Percentiles rank a stretch among this genome's conserved stretches.
Conservation (phyloP, 30 jellyfish, hydroid and myxozoan genomes). For the Rhopilema esculentum region DNA sequence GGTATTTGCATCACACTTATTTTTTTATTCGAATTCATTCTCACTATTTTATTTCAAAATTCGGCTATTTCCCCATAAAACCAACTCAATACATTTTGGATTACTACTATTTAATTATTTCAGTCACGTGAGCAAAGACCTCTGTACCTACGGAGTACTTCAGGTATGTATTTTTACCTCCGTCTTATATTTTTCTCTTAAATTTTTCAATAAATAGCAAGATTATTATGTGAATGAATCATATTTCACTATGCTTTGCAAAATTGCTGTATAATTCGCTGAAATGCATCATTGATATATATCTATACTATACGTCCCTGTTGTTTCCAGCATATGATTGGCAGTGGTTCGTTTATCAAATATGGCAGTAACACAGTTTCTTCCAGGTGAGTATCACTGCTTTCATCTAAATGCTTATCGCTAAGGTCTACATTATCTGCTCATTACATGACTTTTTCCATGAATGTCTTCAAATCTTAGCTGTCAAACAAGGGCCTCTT, state of each 20-base stretch:
- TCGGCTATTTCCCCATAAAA: no score
- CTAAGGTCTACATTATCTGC: no score
- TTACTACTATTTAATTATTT: not conserved
- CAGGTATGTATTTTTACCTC: constrained; percentile 66
- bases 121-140: constrained; percentile 58
- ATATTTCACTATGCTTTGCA: not conserved
- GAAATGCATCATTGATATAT: no score
- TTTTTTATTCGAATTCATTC: no score
- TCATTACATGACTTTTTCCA: no score
- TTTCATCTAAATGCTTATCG: not conserved
- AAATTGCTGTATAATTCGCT: no score
- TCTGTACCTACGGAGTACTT: constrained; percentile 39
- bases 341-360: constrained; percentile 66
- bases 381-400: constrained; percentile 59
- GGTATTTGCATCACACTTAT: constrained; percentile 1
- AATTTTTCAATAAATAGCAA: not conserved
- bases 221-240: not conserved
- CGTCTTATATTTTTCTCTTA: no score
- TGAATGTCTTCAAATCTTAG: no score
- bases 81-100: no score
- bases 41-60: not conserved
- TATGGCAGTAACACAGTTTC: constrained; percentile 83
- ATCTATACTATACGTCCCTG: not conserved
- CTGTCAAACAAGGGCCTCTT: no score
- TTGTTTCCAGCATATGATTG: constrained; percentile 52